Evolutionary conservation across 2,888 invertebrate genomes (phyloP).

Genomic region (Drosophila nigricruria): DNA sequence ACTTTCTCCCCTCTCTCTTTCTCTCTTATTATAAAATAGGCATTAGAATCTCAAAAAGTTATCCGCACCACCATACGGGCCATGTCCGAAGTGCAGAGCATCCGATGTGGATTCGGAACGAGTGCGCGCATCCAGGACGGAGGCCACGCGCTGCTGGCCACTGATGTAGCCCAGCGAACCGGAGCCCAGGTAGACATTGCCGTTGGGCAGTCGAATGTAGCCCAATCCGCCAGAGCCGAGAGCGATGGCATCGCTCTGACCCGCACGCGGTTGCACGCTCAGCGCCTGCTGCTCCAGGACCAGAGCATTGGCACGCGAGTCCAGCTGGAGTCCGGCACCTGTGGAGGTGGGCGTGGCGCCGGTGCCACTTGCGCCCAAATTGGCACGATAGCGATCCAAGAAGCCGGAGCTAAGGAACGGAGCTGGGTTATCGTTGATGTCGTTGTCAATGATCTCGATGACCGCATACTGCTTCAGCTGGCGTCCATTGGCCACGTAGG

Average conservation of each 20-base stretch:
- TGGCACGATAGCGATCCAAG: slow-evolving; percentile 76
- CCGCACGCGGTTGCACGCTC: slow-evolving; percentile 51
- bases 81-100: slow-evolving; percentile 83
- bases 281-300: slow-evolving; percentile 63
- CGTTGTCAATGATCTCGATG: slow-evolving; percentile 84
- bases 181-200: slow-evolving; percentile 84
- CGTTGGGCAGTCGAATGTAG: slow-evolving; percentile 84
- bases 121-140: slow-evolving; percentile 79
- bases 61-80: slow-evolving; percentile 71
- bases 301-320: slow-evolving; percentile 67
- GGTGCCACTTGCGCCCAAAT: slow-evolving; percentile 59
- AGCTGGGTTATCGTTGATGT: slow-evolving; percentile 75
- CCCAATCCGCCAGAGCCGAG: slow-evolving; percentile 85
- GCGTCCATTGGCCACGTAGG: slow-evolving; percentile 82
- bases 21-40: neutral
- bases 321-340: slow-evolving; percentile 51
- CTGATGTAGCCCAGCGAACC: slow-evolving; percentile 85
- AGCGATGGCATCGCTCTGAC: slow-evolving; percentile 74
- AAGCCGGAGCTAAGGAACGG: slow-evolving; percentile 78
- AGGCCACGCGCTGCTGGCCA: slow-evolving; percentile 78
- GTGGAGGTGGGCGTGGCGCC: slow-evolving; percentile 33
- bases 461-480: slow-evolving; percentile 85
- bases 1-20: neutral
- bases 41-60: slow-evolving; percentile 66
- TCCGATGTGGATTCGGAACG: slow-evolving; percentile 80